Base-by-base conservation (phyloP, 2,797 vertebrate genomes). In the Carapus acus region DNA sequence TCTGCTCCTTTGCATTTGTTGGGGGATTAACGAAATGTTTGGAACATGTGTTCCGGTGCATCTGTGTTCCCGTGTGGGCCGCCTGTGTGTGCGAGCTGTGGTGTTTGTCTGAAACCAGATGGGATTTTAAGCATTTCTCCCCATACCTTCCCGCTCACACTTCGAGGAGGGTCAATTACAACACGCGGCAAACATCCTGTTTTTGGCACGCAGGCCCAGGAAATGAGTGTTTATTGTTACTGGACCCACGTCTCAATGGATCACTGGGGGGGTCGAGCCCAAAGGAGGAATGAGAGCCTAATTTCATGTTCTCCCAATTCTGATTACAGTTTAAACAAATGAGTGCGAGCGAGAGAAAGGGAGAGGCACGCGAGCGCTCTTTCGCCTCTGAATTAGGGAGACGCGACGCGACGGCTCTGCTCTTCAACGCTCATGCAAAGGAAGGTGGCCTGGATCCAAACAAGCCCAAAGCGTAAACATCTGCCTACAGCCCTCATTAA, bases 191-290 rank as follows among this genome's bases (percentile, higher is more conserved):
- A 89, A 87, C 87, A 89, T 88, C 85, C 85, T 82, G 83, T 83
- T 83, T 36, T 82, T 85, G 85, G 85, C 83, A 84, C 60, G 47
- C 53, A 48, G 65, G 66, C 73, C 69, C 74, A 82, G 77, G 77
- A 86, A 83, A 82, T 81, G 73, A 77, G 73, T 82, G 83, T 87
- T 88, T 89, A 88, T 87, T 87, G 82, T 86, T 85, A 83, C 78
- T 85, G 82, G 83, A 82, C 69, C 60, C 24, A 66, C 17, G 18
- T 74, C 65, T 74, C 48, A 53, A 55, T 71, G 71, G 69, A 82
- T 80, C 75, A 69, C 69, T 48, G 48, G 58, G 67, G 60, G 68
- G 67, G 61, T 54, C 53, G 18, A 71, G 61, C 69, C 68, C 67
- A 81, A 79, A 80, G 17, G 24, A 82, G 71, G 81, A 88, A 87